A percentile compares a stretch with the other conserved stretches of the same genome.
Evolutionary conservation across 1,140 invertebrate species (phyloP).

Genomic region (Drosophila arawakana): DNA sequence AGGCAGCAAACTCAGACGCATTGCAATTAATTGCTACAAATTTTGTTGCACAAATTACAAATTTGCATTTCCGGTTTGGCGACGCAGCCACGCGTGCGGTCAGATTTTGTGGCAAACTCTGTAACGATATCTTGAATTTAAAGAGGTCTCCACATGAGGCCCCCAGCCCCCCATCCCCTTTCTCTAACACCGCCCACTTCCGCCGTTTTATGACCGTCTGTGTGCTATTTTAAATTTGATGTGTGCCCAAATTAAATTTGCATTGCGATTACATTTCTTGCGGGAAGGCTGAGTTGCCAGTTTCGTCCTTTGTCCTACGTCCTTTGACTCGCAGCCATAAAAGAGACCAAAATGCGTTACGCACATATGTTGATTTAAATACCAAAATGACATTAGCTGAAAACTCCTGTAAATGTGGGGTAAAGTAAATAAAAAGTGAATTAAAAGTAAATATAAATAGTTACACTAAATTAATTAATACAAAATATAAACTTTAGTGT

Average conservation of each 20-base stretch:
- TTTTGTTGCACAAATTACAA: conserved; percentile 75
- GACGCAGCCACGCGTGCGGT: conserved; percentile 57
- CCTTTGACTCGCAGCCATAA: conserved; percentile 47
- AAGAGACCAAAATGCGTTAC: conserved; percentile 60
- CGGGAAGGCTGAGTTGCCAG: conserved; percentile 44
- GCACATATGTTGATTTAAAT: conserved; percentile 32
- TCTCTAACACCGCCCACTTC: not conserved
- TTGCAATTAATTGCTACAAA: conserved; percentile 79
- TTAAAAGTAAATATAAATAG: too few species aligned
- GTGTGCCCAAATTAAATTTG: conserved; percentile 73
- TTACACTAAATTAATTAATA: too few species aligned
- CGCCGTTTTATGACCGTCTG: conserved; percentile 59
- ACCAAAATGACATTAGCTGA: conserved; percentile 19
- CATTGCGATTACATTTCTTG: conserved; percentile 60
- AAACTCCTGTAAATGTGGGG: not conserved
- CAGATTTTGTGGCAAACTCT: conserved; percentile 5
- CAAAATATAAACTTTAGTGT: too few species aligned
- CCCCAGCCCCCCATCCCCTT: not conserved
- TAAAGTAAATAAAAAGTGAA: not conserved
- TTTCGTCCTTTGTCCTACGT: conserved; percentile 16
- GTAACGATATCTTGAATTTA: conserved; percentile 21
- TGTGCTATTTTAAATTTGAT: conserved; percentile 46
- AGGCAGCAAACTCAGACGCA: conserved; percentile 13
- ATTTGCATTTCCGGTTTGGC: conserved; percentile 78
- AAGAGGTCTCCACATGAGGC: not conserved